Evolutionary conservation across 2,888 invertebrate genomes (phyloP).

Genomic region (Folsomia candida): DNA sequence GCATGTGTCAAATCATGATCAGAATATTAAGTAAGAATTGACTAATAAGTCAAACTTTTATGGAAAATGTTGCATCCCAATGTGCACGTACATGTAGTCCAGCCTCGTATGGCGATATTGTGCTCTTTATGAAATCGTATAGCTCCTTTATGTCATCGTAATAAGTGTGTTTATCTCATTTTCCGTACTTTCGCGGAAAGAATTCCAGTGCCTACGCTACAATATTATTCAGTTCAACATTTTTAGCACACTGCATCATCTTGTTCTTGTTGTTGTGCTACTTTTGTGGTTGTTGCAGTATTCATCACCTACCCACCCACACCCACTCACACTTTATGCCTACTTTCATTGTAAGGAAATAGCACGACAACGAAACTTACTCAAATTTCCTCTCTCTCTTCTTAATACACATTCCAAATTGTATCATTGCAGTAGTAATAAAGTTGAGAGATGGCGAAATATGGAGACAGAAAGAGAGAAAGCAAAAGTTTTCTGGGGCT

Average conservation of each 20-base stretch:
- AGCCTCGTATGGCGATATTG: not conserved
- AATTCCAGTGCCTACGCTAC: not conserved
- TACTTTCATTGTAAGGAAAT: not conserved
- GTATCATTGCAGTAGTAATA: not conserved
- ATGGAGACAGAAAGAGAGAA: too few species aligned
- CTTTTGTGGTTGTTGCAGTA: not conserved
- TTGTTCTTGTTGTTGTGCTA: not conserved
- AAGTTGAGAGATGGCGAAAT: not conserved
- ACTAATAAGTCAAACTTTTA: not conserved
- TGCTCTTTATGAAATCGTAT: not conserved
- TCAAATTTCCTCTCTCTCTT: too few species aligned
- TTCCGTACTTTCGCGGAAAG: not conserved
- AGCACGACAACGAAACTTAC: too few species aligned
- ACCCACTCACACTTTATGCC: not conserved
- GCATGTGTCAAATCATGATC: constrained; percentile 3
- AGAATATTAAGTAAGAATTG: not conserved
- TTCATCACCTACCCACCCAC: not conserved
- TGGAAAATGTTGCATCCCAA: not conserved
- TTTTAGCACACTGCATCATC: not conserved
- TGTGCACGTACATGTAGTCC: too few species aligned
- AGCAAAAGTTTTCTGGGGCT: not conserved
- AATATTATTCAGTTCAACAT: too few species aligned
- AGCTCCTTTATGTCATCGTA: not conserved
- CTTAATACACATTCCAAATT: not conserved
- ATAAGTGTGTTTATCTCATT: not conserved